Conservation (phyloP, 2,888 invertebrate species). For the Hydropsyche betteni region DNA sequence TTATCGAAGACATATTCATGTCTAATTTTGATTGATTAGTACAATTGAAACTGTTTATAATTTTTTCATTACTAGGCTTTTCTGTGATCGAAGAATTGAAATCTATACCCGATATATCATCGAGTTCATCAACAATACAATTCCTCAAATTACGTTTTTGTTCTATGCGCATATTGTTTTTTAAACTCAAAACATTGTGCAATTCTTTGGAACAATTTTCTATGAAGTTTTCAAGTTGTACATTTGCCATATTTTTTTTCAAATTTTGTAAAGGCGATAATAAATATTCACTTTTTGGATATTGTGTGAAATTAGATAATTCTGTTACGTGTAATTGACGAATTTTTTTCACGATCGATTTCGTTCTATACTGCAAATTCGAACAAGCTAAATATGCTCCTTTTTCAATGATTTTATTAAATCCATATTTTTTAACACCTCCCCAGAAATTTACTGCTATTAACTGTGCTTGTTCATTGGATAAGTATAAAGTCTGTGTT, state of each 20-base stretch:
- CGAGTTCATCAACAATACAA: constrained; percentile 45
- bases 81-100: constrained; percentile 61
- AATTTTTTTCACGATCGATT: constrained; percentile 64
- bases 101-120: constrained; percentile 61
- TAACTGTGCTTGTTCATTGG: constrained; percentile 66
- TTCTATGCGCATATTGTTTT: neutral
- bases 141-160: neutral
- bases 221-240: constrained; percentile 22
- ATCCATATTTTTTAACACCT: constrained; percentile 63
- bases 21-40: neutral
- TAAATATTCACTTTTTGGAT: constrained; percentile 66
- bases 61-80: neutral
- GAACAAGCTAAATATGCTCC: constrained; percentile 68
- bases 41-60: neutral
- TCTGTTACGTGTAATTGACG: constrained; percentile 71
- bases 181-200: neutral
- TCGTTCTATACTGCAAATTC: constrained; percentile 71
- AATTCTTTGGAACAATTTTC: constrained; percentile 36
- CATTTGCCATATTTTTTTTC: constrained; percentile 55
- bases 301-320: constrained; percentile 69
- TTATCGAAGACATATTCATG: constrained; percentile 38
- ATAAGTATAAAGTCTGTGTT: constrained; percentile 68
- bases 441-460: constrained; percentile 68
- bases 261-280: constrained; percentile 62
- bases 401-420: constrained; percentile 66